Percentiles rank a stretch among this genome's conserved stretches.
These are phyloP conservation scores for Distichodus sexfasciatus DNA, from an alignment of 2,797 vertebrate species.

Conservation along the genomic window DNA sequence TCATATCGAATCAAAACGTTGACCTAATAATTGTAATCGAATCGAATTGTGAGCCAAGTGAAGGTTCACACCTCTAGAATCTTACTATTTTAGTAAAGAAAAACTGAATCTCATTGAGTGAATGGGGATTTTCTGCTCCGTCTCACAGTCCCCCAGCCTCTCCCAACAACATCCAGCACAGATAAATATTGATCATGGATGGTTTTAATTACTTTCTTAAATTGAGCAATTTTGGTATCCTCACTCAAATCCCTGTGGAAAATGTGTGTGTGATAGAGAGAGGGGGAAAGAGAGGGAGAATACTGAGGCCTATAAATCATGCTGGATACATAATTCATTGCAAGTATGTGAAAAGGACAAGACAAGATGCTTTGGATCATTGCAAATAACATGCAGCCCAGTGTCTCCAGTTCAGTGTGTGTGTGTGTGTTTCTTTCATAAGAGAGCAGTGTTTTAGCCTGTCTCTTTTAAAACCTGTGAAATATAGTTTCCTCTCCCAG, in stretches of 20 bases:
- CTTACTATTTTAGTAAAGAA: no score
- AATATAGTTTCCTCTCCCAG: slow-evolving; percentile 11
- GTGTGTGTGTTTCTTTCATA: slow-evolving; percentile 20
- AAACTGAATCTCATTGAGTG: no score
- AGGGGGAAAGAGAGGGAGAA: slow-evolving; percentile 37
- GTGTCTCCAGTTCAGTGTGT: slow-evolving; percentile 51
- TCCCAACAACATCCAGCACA: slow-evolving; percentile 65
- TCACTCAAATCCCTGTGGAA: slow-evolving; percentile 66
- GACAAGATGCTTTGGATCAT: slow-evolving; percentile 75
- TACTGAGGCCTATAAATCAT: slow-evolving; percentile 79
- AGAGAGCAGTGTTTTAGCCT: slow-evolving; percentile 14
- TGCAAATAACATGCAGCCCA: slow-evolving; percentile 70
- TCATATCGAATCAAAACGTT: no score
- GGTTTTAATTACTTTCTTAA: slow-evolving; percentile 83
- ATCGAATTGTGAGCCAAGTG: no score
- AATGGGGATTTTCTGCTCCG: not conserved
- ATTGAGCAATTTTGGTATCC: slow-evolving; percentile 83
- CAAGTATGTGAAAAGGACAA: slow-evolving; percentile 74
- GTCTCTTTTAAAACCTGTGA: slow-evolving; percentile 28
- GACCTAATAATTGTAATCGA: no score
- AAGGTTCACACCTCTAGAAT: no score
- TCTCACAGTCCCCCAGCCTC: slow-evolving; percentile 7
- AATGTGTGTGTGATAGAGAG: slow-evolving; percentile 61
- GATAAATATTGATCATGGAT: slow-evolving; percentile 80
- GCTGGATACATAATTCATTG: slow-evolving; percentile 81